phyloP scores from a whole-genome alignment of 2,888 invertebrate species.

The Magallana nippona region DNA sequence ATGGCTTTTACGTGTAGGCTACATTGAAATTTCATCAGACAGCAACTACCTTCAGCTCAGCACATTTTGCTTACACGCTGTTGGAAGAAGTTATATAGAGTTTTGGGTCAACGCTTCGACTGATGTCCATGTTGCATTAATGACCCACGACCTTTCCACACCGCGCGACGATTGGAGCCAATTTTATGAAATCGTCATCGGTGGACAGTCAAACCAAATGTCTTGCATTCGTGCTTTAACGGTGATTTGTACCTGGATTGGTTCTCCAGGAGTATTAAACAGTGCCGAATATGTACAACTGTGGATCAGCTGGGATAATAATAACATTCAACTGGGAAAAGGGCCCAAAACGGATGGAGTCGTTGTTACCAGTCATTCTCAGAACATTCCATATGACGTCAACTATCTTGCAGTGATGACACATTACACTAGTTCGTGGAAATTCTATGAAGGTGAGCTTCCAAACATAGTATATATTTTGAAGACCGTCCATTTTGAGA shows the following conservation, averaged over 20 bases:
- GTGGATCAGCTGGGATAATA: neutral
- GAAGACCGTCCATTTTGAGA: no score
- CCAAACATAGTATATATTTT: no score
- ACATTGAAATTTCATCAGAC: conserved; percentile 2
- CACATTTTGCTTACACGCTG: neutral
- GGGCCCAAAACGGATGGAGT: neutral
- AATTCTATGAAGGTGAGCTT: neutral
- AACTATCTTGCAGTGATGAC: conserved; percentile 13
- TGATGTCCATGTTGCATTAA: neutral
- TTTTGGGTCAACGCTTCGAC: neutral
- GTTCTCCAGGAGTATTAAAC: neutral
- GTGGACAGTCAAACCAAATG: neutral
- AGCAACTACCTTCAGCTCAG: neutral
- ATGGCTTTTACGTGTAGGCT: no score
- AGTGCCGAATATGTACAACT: neutral
- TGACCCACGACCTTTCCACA: neutral
- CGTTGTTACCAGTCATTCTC: neutral
- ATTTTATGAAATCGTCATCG: neutral
- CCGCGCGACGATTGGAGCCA: neutral
- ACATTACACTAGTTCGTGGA: neutral
- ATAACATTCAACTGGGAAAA: neutral
- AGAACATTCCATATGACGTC: neutral
- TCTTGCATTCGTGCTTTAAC: conserved; percentile 10
- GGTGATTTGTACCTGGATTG: neutral
- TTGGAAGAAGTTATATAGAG: neutral